Conservation (phyloP, 2,797 vertebrate species). For the Bucorvus abyssinicus region DNA sequence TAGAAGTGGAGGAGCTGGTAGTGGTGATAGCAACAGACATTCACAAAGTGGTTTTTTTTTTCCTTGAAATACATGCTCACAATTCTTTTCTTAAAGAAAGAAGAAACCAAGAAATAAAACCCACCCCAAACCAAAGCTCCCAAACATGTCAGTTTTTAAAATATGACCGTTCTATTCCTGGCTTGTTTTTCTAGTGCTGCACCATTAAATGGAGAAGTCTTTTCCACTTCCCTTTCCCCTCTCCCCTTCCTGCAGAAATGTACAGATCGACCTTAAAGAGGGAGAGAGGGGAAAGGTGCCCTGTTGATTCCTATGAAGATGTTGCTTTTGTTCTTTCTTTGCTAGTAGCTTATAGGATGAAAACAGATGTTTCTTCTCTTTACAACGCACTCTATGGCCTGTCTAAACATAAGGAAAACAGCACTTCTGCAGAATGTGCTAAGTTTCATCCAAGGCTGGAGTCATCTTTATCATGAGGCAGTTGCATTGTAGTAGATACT, state of each 20-base stretch:
- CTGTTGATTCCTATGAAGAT: not conserved
- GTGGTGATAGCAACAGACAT: not conserved
- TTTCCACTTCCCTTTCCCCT: constrained; percentile 41
- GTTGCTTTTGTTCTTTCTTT: constrained; percentile 11
- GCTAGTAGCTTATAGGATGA: not conserved
- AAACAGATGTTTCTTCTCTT: constrained; percentile 35
- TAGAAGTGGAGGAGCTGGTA: not conserved
- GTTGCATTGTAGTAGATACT: not conserved
- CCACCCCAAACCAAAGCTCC: not conserved
- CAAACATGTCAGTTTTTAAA: not conserved
- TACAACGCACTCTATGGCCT: not conserved
- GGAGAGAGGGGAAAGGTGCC: not conserved
- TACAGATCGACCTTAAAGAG: not conserved
- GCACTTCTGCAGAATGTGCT: not conserved
- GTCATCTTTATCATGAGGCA: not conserved
- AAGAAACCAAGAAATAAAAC: not conserved
- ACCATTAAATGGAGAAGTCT: not conserved
- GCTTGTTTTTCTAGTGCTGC: constrained; percentile 27
- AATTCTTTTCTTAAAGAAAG: not conserved
- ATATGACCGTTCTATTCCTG: constrained; percentile 10
- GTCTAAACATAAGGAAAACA: not conserved
- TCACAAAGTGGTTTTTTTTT: not conserved
- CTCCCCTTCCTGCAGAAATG: not conserved
- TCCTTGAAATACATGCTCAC: not conserved
- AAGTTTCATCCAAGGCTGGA: not conserved